Percentiles rank a stretch among this genome's conserved stretches.
These are phyloP conservation scores for Ivindomyrus marchei DNA, from an alignment of 2,113 vertebrate species.

Conservation along the genomic window DNA sequence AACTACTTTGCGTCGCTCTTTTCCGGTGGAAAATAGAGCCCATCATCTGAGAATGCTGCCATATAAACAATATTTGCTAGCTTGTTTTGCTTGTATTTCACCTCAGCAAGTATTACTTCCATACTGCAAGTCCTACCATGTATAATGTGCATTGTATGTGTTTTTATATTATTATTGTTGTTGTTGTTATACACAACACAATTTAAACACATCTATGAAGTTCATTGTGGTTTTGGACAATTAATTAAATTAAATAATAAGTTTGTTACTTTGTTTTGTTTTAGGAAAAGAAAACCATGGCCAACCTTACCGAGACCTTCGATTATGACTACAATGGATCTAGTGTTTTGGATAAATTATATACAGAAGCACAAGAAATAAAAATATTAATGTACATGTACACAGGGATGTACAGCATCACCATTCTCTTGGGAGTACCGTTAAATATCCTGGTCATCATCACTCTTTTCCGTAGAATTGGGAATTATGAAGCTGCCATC, in stretches of 20 bases:
- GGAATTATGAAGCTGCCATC: slow-evolving; percentile 57
- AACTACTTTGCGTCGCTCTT: too few relatives aligned
- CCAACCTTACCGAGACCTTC: neutral
- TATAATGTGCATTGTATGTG: neutral
- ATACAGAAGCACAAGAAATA: neutral
- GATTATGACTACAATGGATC: neutral
- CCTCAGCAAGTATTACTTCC: neutral
- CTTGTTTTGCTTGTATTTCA: neutral
- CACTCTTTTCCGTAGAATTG: slow-evolving; percentile 59
- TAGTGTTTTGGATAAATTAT: neutral
- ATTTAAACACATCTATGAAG: too few relatives aligned
- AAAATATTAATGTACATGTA: slow-evolving; percentile 31
- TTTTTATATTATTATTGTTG: neutral
- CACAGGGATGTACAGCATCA: slow-evolving; percentile 47
- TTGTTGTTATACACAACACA: neutral
- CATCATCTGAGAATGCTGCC: neutral
- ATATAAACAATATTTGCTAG: neutral
- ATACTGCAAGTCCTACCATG: neutral
- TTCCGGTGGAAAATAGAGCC: too few relatives aligned
- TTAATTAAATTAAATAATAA: neutral
- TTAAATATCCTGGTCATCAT: slow-evolving; percentile 65
- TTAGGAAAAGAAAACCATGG: neutral
- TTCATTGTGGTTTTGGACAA: neutral
- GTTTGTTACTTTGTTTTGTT: neutral
- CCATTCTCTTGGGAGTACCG: slow-evolving; percentile 61